phyloP scores from a whole-genome alignment of 2,797 vertebrate species.

The Macropodus opercularis region DNA sequence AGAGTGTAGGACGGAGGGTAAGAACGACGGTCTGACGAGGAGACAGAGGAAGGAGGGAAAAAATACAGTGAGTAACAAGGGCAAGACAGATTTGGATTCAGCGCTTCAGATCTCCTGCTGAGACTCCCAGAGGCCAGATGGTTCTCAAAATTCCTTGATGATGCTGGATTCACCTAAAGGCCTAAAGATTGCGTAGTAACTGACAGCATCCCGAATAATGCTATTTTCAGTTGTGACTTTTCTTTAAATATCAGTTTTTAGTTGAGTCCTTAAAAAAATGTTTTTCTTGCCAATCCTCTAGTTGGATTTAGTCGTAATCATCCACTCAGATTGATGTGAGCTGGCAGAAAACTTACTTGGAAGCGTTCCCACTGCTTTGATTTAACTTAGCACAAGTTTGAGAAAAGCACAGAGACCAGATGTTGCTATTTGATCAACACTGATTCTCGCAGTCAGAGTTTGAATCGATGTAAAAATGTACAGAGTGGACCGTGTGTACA shows the following conservation, averaged over 20 bases:
- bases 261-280: slow-evolving; percentile 17
- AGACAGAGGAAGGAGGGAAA: slow-evolving; percentile 8
- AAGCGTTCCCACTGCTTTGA: slow-evolving; percentile 28
- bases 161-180: slow-evolving; percentile 4
- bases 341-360: neutral
- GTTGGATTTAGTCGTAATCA: slow-evolving; percentile 29
- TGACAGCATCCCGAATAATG: neutral
- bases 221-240: neutral
- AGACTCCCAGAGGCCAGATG: slow-evolving; percentile 24
- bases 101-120: slow-evolving; percentile 6
- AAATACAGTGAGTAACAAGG: neutral
- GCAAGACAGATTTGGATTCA: slow-evolving; percentile 1
- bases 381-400: slow-evolving; percentile 20
- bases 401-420: neutral
- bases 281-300: slow-evolving; percentile 3
- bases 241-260: slow-evolving; percentile 16
- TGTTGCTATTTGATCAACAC: slow-evolving; percentile 20
- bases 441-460: slow-evolving; percentile 9
- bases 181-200: neutral
- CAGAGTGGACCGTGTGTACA: too few species aligned
- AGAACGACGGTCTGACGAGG: slow-evolving; percentile 5
- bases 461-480: too few species aligned
- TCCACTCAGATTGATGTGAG: slow-evolving; percentile 20
- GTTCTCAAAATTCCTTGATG: slow-evolving; percentile 15
- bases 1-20: neutral